Base-by-base conservation (phyloP, 2,113 vertebrate species). In the Polypterus bichir region DNA sequence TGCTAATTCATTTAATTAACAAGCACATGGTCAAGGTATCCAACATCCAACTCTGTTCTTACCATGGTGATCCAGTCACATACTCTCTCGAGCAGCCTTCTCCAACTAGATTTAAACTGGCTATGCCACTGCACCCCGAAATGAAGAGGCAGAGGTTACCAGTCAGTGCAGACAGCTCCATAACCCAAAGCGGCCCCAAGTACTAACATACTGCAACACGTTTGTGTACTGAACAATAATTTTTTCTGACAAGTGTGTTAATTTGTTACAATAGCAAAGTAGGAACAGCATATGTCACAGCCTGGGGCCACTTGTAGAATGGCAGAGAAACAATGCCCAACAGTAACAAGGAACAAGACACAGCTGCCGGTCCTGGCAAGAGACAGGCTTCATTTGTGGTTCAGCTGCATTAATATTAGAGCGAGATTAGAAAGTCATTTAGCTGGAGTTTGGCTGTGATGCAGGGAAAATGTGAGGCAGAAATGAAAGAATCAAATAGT, bases 201-300 rank as follows among this genome's bases (percentile, higher is more conserved):
- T 57, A 4, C 56, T 27, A 5, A 57, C 10, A 57, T 3, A 3
- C 56, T 27, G 27, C 9, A 44, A 8, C 51, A 65, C 55, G 61
- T 64, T 66, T 65, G 51, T 46, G 7, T 5, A 69, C 76, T 71
- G 76, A 72, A 51, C 57, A 65, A 64, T 80, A 80, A 83, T 83
- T 81, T 75, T 74, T 72, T 71, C 65, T 79, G 83, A 84, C 84
- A 87, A 81, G 76, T 78, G 78, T 81, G 81, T 81, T 86, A 82
- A 86, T 86, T 78, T 80, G 79, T 76, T 78, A 82, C 78, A 84
- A 83, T 77, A 74, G 77, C 70, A 69, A 69, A 74, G 70, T 72
- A 74, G 69, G 70, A 79, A 71, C 66, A 75, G 68, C 82, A 82
- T 81, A 83, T 83, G 80, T 76, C 67, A 74, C 65, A 72, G 78